Evolutionary conservation across 2,113 vertebrate genomes (phyloP).

Genomic region (Sander vitreus): DNA sequence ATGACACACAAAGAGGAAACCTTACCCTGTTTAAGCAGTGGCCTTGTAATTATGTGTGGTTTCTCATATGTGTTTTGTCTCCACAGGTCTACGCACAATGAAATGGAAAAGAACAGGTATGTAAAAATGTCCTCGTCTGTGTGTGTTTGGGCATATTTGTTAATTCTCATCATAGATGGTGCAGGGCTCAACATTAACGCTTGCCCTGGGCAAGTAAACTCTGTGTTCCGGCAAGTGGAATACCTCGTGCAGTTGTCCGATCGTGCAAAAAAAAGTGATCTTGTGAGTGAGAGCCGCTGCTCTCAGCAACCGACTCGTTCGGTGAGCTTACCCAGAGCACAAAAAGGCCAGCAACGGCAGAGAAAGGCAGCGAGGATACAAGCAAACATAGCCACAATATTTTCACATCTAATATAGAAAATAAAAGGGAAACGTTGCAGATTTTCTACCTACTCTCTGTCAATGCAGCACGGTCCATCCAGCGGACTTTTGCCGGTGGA

Average conservation of each 20-base stretch:
- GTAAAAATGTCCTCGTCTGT: conserved; percentile 37
- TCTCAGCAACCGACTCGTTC: too few relatives aligned
- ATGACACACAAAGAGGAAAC: conserved; percentile 20
- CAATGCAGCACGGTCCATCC: too few relatives aligned
- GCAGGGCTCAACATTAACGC: not conserved
- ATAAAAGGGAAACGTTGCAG: too few relatives aligned
- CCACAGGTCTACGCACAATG: conserved; percentile 95
- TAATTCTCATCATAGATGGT: too few relatives aligned
- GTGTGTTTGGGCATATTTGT: not conserved
- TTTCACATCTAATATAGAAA: too few relatives aligned
- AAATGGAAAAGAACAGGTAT: conserved; percentile 99
- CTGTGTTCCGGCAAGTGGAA: not conserved
- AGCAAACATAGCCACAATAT: too few relatives aligned
- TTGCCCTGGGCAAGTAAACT: not conserved
- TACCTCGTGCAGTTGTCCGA: too few relatives aligned
- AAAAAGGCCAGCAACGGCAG: too few relatives aligned
- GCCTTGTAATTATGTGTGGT: conserved; percentile 33
- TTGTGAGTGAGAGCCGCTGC: not conserved
- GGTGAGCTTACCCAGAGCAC: too few relatives aligned
- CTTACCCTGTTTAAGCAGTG: conserved; percentile 32
- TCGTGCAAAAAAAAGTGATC: not conserved
- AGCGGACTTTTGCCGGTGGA: too few relatives aligned
- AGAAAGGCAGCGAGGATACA: too few relatives aligned
- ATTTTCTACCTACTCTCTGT: too few relatives aligned
- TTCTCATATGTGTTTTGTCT: conserved; percentile 67